Base-by-base conservation (phyloP, 1,140 invertebrate genomes). In the Ceratina japonica region DNA sequence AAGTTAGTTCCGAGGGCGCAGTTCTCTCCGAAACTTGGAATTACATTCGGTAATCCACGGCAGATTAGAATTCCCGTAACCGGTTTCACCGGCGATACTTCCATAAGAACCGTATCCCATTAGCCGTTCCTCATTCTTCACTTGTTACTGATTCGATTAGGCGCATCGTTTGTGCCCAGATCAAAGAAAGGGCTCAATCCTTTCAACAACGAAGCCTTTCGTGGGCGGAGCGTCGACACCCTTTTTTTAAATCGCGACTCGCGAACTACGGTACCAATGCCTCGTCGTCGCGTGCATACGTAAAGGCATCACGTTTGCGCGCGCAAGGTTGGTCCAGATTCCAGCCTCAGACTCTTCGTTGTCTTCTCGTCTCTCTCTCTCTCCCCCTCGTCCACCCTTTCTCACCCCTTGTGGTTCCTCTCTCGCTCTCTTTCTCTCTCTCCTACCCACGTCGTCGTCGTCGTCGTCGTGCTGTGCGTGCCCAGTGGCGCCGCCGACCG, bases 401-500 rank as follows among this genome's bases (percentile, higher is more conserved):
- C 31, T 22, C 58, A n/a, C 58, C 51, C 20, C 49, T 72, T 49
- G 62, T 75, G 56, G 65, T 52, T 20, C 61, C 69, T 59, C 18
- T n/a, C n/a, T n/a, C n/a, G 69, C 20, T 65, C 54, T 58, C 52
- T 75, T 70, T 64, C 74, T 31, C 27, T 69, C 20, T 65, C 54
- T 58, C 52, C 73, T 73, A 61, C 71, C 59, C 61, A 72, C 52
- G 5, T 71, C 24, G 79, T 44, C 37, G 37, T 71, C 24, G 79
- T 44, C 37, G 37, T 10, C 37, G 37, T 44, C 37, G 37, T 44
- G 10, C 37, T 69, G 79, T 80, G 79, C 72, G 79, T 75, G 80
- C 83, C 70, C 82, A 65, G 88, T 90, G 89, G 87, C 88, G 89
- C 88, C 88, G 52, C 83, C 81, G 75, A 20, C 58, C 79, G 82